A percentile compares a stretch with the other conserved stretches of the same genome.
Evolutionary conservation across 2,888 invertebrate genomes (phyloP).

Genomic region (Patella ulyssiponensis): DNA sequence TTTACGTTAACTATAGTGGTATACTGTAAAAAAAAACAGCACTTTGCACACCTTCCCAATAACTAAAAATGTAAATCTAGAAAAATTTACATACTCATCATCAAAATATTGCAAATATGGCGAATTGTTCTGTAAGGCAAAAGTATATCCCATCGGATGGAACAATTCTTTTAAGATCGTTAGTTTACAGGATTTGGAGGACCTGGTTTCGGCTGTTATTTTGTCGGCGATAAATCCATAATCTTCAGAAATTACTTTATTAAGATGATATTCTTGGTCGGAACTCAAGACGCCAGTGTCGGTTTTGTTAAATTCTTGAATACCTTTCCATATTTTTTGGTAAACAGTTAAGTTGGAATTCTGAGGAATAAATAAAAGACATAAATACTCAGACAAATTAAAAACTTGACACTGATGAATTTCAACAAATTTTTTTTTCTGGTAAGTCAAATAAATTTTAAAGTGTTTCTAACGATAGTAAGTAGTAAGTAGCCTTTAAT

Average conservation of each 20-base stretch:
- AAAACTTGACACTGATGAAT: no score
- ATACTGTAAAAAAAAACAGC: neutral
- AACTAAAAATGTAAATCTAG: neutral
- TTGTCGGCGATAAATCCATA: conserved; percentile 53
- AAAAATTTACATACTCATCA: conserved; percentile 53
- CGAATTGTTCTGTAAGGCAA: conserved; percentile 58
- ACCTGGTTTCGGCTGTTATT: conserved; percentile 48
- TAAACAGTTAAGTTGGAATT: conserved; percentile 40
- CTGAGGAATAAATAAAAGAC: conserved; percentile 31
- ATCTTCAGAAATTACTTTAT: conserved; percentile 39
- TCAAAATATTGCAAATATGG: conserved; percentile 54
- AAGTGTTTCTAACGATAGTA: no score
- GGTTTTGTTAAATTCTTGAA: conserved; percentile 36
- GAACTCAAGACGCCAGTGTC: conserved; percentile 48
- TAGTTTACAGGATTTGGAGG: conserved; percentile 53
- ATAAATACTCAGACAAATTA: no score
- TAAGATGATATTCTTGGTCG: conserved; percentile 40
- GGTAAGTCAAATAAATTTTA: no score
- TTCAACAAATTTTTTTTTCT: no score
- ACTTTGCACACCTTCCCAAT: neutral
- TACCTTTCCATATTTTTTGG: conserved; percentile 44
- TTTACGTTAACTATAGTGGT: neutral
- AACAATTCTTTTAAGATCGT: conserved; percentile 54
- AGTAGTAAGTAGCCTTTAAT: no score
- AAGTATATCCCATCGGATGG: conserved; percentile 54